phyloP scores from a whole-genome alignment of 2,888 invertebrate genomes.

The Smittia aterrima region DNA sequence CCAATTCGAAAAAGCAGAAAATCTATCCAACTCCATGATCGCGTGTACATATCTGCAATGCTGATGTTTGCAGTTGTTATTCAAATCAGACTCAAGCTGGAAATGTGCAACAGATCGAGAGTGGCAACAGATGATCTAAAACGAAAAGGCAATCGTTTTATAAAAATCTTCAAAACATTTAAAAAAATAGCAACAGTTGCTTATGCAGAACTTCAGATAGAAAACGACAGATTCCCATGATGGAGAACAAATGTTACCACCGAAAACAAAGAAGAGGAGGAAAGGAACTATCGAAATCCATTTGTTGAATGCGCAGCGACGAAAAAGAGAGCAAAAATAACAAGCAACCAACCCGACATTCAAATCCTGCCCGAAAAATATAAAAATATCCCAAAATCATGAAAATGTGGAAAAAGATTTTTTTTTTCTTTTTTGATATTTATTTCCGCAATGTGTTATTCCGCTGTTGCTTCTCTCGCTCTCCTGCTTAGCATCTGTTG shows the following conservation, averaged over 20 bases:
- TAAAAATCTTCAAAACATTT: background rate
- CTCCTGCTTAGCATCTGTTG: constrained; percentile 39
- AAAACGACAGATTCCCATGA: constrained; percentile 12
- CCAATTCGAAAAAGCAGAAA: background rate
- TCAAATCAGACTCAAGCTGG: background rate
- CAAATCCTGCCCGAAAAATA: constrained; percentile 38
- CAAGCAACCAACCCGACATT: constrained; percentile 36
- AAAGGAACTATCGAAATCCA: constrained; percentile 21
- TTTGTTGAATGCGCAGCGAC: constrained; percentile 40
- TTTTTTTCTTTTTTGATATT: constrained; percentile 40
- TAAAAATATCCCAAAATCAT: background rate
- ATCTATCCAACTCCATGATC: background rate
- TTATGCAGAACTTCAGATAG: constrained; percentile 36
- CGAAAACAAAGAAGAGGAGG: background rate
- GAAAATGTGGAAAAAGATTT: constrained; percentile 34
- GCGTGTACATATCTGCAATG: constrained; percentile 13
- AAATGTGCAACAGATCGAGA: constrained; percentile 32
- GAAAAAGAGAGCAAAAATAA: constrained; percentile 27
- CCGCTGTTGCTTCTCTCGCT: background rate
- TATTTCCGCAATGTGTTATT: constrained; percentile 40
- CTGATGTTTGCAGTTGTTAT: background rate
- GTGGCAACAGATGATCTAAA: constrained; percentile 40
- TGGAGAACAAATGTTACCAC: constrained; percentile 36
- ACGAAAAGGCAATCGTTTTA: background rate
- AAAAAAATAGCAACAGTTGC: constrained; percentile 38